Percentiles rank a stretch among this genome's conserved stretches.
phyloP scores from a whole-genome alignment of 2,797 vertebrate genomes.

The Kryptopterus vitreolus region DNA sequence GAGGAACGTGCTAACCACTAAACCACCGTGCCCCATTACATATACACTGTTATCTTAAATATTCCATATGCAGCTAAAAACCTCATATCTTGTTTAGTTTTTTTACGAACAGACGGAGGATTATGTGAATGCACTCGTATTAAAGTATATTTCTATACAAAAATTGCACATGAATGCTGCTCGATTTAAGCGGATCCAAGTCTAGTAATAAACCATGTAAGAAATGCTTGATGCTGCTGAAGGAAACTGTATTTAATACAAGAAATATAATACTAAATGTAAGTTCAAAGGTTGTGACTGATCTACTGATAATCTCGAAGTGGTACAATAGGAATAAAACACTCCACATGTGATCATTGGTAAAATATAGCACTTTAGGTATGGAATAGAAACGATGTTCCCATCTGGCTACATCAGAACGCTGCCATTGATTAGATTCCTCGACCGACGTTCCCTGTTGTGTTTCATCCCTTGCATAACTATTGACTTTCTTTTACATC shows the following conservation, averaged over 20 bases:
- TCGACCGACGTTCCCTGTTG: not conserved
- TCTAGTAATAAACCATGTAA: not conserved
- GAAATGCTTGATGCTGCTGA: not conserved
- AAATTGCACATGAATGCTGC: not conserved
- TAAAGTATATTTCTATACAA: too few species aligned
- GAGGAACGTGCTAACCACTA: too few species aligned
- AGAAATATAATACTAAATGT: not conserved
- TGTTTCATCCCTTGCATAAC: not conserved
- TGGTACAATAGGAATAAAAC: not conserved
- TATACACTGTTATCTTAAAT: too few species aligned
- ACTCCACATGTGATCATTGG: not conserved
- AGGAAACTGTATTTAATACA: not conserved
- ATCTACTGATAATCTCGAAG: not conserved
- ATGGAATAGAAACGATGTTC: not conserved
- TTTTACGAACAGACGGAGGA: too few species aligned
- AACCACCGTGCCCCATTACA: too few species aligned
- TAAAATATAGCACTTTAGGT: conserved; percentile 1
- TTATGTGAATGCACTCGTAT: too few species aligned
- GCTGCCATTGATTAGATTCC: not conserved
- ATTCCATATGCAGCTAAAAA: too few species aligned
- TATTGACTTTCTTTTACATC: not conserved
- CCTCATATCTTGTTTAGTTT: too few species aligned
- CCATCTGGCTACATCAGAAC: not conserved
- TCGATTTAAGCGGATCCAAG: not conserved
- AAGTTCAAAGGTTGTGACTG: not conserved